Evolutionary conservation across 2,797 vertebrate species (phyloP), one percentile per base, ranked within the genome.

Genomic region (Poeciliopsis gracilis): DNA sequence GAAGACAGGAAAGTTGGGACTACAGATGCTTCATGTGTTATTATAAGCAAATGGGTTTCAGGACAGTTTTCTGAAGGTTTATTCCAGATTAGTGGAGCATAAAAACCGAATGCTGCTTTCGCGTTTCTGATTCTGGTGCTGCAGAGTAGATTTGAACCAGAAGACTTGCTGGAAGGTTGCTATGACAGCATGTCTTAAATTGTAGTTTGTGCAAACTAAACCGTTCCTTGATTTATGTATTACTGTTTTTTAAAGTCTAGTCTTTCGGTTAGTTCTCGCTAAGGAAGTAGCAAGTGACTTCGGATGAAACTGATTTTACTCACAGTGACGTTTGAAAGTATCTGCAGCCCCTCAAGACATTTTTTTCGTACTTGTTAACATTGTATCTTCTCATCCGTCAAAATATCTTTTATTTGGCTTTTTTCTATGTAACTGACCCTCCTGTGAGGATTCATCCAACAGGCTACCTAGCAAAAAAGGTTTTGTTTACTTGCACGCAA

Each of bases 311-410:
- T 83, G 33, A 63, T 36, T 36, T 36, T 63, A 38, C 33, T 38
- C 15, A 8, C 12, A 5, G 10, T 12, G 30, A 88, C 87, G 82
- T 88, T 84, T 84, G 61, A 81, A 85, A 85, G 91, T 90, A 88
- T 87, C 83, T 85, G 73, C 70, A 87, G 86, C 88, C 80, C 45
- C 18, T 51, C 15, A 75, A 86, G 86, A 91, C 90, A 91, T n/a
- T 53, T 53, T 53, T 53, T 20, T 25, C 2, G 2, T 53, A 53
- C 51, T 53, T 53, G 20, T 25, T 11, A 25, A 53, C 3, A 2
- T 53, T 0, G 20, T 28, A 77, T 53, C 36, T 76, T 15, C 71
- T 78, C 63, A 55, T 82, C 82, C 25, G 45, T 78, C 75, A 67
- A 49, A 55, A 25, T 77, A 63, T 70, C 25, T 20, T 67, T 66